A percentile compares a stretch with the other conserved stretches of the same genome.
These are phyloP conservation scores for Pocillopora meandrina DNA, from an alignment of 92 coral and sea anemone genomes.

Conservation along the genomic window DNA sequence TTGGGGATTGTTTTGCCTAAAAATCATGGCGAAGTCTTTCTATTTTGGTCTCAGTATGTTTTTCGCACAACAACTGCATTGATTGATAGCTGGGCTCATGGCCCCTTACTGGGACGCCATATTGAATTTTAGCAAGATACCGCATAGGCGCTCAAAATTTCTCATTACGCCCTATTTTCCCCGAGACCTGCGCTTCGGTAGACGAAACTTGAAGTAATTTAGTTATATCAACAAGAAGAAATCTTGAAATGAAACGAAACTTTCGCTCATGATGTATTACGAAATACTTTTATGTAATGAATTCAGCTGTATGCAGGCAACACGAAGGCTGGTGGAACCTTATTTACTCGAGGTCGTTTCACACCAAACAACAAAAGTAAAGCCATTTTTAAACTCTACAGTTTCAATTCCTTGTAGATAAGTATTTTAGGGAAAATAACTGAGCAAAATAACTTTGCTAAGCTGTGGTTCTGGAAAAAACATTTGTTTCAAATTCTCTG, in stretches of 20 bases:
- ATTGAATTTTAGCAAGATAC: slow-evolving; percentile 14
- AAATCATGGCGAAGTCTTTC: not conserved
- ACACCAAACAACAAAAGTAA: not conserved
- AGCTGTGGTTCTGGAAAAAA: too few species aligned
- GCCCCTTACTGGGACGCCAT: slow-evolving; percentile 32
- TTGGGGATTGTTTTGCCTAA: not conserved
- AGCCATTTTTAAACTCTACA: not conserved
- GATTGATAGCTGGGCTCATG: slow-evolving; percentile 21
- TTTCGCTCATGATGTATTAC: not conserved
- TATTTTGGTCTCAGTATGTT: not conserved
- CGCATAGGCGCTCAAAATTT: not conserved
- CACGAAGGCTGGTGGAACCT: not conserved
- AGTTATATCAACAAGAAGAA: not conserved
- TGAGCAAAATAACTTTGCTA: not conserved
- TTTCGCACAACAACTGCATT: not conserved
- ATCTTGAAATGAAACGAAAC: not conserved
- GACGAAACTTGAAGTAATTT: not conserved
- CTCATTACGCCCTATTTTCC: too few species aligned
- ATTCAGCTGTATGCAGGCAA: not conserved
- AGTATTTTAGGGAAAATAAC: not conserved
- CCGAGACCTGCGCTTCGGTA: not conserved
- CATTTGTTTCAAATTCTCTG: too few species aligned
- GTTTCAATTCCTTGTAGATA: not conserved
- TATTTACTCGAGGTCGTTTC: not conserved
- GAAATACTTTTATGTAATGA: not conserved